Evolutionary conservation across 2,888 invertebrate species (phyloP).

Genomic region (Phania funesta): DNA sequence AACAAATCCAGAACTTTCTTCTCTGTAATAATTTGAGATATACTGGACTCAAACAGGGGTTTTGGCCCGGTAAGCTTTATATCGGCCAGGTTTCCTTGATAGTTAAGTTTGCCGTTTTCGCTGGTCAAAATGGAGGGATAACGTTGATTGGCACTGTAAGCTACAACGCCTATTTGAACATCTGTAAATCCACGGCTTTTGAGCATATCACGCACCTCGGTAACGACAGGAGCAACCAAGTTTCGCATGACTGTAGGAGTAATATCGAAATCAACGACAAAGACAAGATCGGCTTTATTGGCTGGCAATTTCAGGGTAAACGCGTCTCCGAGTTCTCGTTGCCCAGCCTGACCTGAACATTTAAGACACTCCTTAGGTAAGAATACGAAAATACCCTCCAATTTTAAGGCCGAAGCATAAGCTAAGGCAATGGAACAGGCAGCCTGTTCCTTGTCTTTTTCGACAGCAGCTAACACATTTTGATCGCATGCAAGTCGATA

Average conservation of each 20-base stretch:
- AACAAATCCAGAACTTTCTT: constrained; percentile 72
- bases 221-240: constrained; percentile 74
- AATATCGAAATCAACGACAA: constrained; percentile 85
- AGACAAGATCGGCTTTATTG: constrained; percentile 89
- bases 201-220: constrained; percentile 75
- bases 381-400: constrained; percentile 83
- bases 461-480: constrained; percentile 81
- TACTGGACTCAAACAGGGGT: constrained; percentile 52
- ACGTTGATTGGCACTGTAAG: constrained; percentile 82
- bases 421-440: constrained; percentile 86
- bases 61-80: constrained; percentile 77
- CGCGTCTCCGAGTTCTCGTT: constrained; percentile 83
- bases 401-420: constrained; percentile 85
- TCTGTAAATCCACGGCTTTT: constrained; percentile 81
- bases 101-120: constrained; percentile 81
- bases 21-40: constrained; percentile 66
- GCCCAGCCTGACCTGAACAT: constrained; percentile 78
- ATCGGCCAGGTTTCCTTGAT: constrained; percentile 81
- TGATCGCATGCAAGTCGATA: constrained; percentile 89
- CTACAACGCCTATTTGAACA: constrained; percentile 83
- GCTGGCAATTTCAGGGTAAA: constrained; percentile 85
- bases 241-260: constrained; percentile 79
- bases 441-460: constrained; percentile 81
- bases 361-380: constrained; percentile 85
- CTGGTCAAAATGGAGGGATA: constrained; percentile 83